These are phyloP conservation scores for Cyrtodaria siliqua DNA, from an alignment of 2,888 invertebrate genomes.

Conservation along the genomic window DNA sequence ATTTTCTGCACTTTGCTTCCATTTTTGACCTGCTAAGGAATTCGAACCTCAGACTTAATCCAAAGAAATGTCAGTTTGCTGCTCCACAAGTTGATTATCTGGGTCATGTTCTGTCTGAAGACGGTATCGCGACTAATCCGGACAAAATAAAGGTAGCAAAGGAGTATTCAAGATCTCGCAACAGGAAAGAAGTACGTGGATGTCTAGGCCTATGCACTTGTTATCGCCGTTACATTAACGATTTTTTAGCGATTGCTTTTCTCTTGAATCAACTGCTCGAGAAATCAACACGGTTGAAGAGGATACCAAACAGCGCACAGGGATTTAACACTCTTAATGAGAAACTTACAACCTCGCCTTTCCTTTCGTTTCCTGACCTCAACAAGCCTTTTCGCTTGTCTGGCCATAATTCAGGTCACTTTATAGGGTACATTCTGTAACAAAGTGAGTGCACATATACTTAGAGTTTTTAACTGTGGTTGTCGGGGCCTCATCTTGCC, in stretches of 20 bases:
- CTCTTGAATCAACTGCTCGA: conserved; percentile 51
- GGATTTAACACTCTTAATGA: conserved; percentile 27
- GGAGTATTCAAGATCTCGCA: conserved; percentile 35
- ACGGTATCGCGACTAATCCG: conserved; percentile 53
- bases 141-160: conserved; percentile 34
- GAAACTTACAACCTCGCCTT: conserved; percentile 9
- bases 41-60: conserved; percentile 58
- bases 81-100: conserved; percentile 46
- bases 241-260: conserved; percentile 37
- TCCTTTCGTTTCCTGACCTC: conserved; percentile 37
- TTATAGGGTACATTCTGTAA: conserved; percentile 39
- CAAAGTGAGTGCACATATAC: too few species aligned
- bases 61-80: conserved; percentile 49
- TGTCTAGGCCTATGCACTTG: conserved; percentile 50
- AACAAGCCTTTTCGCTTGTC: conserved; percentile 29
- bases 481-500: too few species aligned
- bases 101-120: conserved; percentile 54
- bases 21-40: conserved; percentile 51
- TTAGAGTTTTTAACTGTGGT: too few species aligned
- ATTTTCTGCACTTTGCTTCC: conserved; percentile 46
- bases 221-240: conserved; percentile 48
- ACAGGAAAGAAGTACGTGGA: conserved; percentile 46
- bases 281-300: conserved; percentile 22
- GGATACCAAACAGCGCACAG: conserved; percentile 26
- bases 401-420: conserved; percentile 31